A percentile compares a stretch with the other conserved stretches of the same genome.
Evolutionary conservation across 2,888 invertebrate genomes (phyloP).

Genomic region (Leptinotarsa rubiginosa): DNA sequence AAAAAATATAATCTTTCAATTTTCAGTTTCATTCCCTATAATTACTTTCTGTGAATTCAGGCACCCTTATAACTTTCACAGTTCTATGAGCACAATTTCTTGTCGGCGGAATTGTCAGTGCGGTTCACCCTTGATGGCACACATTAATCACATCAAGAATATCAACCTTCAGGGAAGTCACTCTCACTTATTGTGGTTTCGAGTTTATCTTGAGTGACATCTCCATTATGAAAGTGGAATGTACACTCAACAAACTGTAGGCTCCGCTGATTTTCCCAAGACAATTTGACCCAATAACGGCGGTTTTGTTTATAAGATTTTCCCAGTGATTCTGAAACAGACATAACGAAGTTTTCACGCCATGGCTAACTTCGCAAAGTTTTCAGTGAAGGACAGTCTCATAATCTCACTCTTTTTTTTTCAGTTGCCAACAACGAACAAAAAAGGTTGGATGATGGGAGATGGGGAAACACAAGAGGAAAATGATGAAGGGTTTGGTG

Average conservation of each 20-base stretch:
- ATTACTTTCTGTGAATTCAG: constrained; percentile 3
- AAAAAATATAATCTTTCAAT: background rate
- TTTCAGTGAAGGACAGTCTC: background rate
- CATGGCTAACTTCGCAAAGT: background rate
- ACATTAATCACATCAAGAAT: constrained; percentile 27
- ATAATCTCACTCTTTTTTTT: background rate
- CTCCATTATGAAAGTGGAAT: constrained; percentile 18
- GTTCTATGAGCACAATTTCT: constrained; percentile 22
- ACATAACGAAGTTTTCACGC: background rate
- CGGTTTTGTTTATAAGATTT: background rate
- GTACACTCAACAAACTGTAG: constrained; percentile 21
- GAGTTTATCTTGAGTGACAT: constrained; percentile 27
- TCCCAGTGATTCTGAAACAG: constrained; percentile 7
- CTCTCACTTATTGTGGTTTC: constrained; percentile 19
- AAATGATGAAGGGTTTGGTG: too few species aligned
- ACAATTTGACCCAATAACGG: constrained; percentile 4
- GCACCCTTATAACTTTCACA: constrained; percentile 22
- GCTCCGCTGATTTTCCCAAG: constrained; percentile 25
- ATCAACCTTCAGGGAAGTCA: constrained; percentile 19
- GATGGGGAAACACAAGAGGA: background rate
- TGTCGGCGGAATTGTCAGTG: constrained; percentile 1
- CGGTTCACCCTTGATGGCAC: constrained; percentile 4
- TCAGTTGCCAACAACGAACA: background rate
- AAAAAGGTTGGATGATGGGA: background rate
- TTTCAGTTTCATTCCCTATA: background rate